phyloP scores from a whole-genome alignment of 2,797 vertebrate genomes.

The Furcifer pardalis region DNA sequence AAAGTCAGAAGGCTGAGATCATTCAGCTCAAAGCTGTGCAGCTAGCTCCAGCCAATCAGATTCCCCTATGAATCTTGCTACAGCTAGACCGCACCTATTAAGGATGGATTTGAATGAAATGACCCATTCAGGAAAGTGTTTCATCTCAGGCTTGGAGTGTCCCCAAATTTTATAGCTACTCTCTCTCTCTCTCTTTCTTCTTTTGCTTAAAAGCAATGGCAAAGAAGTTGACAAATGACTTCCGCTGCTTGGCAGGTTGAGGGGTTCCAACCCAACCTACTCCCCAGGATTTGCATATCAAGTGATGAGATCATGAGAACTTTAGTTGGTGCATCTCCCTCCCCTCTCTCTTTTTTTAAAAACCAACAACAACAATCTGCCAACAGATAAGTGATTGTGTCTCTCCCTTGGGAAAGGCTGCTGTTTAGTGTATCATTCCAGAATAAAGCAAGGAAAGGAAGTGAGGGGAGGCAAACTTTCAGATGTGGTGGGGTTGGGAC shows the following conservation, averaged over 20 bases:
- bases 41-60: conserved; percentile 7
- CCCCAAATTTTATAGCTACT: background rate
- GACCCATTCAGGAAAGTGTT: conserved; percentile 21
- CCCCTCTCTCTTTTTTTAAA: background rate
- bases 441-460: conserved; percentile 18
- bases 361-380: background rate
- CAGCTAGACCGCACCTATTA: conserved; percentile 3
- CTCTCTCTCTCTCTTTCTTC: rapidly evolving
- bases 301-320: conserved; percentile 38
- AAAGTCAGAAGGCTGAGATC: conserved; percentile 19
- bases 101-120: conserved; percentile 10
- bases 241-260: conserved; percentile 11
- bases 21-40: conserved; percentile 7
- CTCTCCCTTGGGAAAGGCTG: conserved; percentile 17
- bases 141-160: conserved; percentile 28
- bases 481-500: conserved; percentile 25
- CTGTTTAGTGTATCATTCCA: conserved; percentile 23
- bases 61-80: background rate
- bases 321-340: conserved; percentile 20
- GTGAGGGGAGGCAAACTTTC: conserved; percentile 14
- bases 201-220: conserved; percentile 1
- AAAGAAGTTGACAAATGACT: conserved; percentile 12
- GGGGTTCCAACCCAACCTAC: background rate
- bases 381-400: conserved; percentile 18
- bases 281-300: conserved; percentile 25